These are phyloP conservation scores for Oryzias javanicus DNA, from an alignment of 2,113 vertebrate genomes.

Conservation along the genomic window DNA sequence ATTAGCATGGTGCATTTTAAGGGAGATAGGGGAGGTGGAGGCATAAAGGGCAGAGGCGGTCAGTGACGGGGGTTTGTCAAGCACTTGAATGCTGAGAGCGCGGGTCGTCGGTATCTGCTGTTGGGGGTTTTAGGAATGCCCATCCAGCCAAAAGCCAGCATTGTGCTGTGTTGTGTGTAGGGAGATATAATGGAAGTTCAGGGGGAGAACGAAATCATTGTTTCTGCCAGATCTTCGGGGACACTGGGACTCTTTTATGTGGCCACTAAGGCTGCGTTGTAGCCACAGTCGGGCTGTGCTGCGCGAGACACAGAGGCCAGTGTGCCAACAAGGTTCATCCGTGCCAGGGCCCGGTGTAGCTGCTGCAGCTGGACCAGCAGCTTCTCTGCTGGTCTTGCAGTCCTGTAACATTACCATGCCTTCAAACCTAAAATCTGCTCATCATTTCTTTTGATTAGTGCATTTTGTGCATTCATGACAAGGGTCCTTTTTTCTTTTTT, in stretches of 20 bases:
- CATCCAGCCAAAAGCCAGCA: constrained; percentile 61
- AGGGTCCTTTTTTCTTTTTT: not conserved
- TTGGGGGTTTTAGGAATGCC: constrained; percentile 66
- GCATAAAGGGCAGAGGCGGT: constrained; percentile 43
- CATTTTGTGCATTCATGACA: not conserved
- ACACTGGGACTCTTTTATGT: constrained; percentile 68
- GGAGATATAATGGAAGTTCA: constrained; percentile 66
- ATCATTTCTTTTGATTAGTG: no score
- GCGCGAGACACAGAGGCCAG: constrained; percentile 58
- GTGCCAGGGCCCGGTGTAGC: constrained; percentile 63
- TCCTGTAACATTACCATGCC: constrained; percentile 29
- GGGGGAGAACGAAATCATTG: constrained; percentile 69
- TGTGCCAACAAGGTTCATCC: constrained; percentile 54
- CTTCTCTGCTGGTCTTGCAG: constrained; percentile 32
- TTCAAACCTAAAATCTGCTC: no score
- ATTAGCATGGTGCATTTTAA: constrained; percentile 36
- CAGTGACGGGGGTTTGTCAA: constrained; percentile 39
- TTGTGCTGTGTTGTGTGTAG: constrained; percentile 62
- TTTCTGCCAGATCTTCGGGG: constrained; percentile 45
- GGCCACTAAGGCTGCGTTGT: constrained; percentile 71
- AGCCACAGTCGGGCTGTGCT: constrained; percentile 53
- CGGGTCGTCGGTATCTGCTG: constrained; percentile 60
- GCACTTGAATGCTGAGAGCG: constrained; percentile 32
- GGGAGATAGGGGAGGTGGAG: constrained; percentile 21
- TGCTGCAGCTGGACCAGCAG: constrained; percentile 58